Conservation (phyloP, 2,797 vertebrate genomes). For the Halcyon leucocephala region DNA sequence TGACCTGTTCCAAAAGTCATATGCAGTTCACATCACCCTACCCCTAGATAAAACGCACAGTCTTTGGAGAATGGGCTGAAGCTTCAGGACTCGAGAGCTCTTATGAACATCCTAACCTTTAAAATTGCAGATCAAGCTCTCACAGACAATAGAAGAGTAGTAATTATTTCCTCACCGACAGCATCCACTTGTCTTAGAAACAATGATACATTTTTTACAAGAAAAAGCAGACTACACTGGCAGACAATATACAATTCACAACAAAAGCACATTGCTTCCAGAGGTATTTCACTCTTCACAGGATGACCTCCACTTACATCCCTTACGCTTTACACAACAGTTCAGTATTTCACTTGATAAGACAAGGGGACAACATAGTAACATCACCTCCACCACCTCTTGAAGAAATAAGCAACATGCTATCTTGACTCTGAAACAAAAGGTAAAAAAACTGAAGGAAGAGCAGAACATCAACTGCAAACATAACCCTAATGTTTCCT, state of each 20-base stretch:
- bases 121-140: background rate
- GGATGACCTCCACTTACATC: background rate
- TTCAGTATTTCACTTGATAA: background rate
- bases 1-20: background rate
- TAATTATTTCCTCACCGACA: background rate
- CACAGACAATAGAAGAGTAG: background rate
- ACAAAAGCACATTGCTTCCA: background rate
- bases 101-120: background rate
- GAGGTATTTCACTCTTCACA: background rate
- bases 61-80: background rate
- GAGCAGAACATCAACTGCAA: background rate
- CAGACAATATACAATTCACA: background rate
- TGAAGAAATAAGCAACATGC: background rate
- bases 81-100: background rate
- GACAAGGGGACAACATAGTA: background rate
- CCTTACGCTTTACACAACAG: background rate
- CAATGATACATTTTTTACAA: background rate
- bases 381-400: background rate
- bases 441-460: background rate
- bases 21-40: background rate
- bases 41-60: background rate
- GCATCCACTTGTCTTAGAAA: background rate
- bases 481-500: background rate
- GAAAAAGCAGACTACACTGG: background rate
- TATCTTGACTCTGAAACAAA: background rate